Base-by-base conservation (phyloP, 2,797 vertebrate genomes). In the Centropyge bicolor region DNA sequence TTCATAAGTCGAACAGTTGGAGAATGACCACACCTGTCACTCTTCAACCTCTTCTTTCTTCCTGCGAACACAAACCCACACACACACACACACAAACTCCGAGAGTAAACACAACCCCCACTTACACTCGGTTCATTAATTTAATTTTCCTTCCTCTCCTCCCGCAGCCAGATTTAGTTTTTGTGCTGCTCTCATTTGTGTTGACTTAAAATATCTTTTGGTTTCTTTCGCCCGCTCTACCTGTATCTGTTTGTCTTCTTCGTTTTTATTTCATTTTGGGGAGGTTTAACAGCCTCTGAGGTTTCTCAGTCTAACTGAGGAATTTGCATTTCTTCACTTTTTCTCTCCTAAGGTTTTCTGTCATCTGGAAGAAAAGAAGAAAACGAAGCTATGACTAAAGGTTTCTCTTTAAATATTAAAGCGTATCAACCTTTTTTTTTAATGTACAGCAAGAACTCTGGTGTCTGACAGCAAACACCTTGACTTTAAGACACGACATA, bases 41-140 rank as follows among this genome's bases (percentile, higher is more conserved):
- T 78, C 63, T 67, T 57, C 24, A 70, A 55, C 52, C 24, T 84
- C 76, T 69, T 54, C 71, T 72, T 20, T 77, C 14, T n/a, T 38
- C 56, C 27, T 19, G 9, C 70, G 38, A 74, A 74, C 61, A 74
- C 65, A 74, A 71, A 67, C 67, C 24, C 49, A 36, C 55, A 63
- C 55, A 68, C 3, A 46, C 46, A 57, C 46, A 66, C 8, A 66
- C 57, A 61, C 45, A 68, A 7, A 64, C 43, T 49, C 8, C 17
- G 14, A 48, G n/a, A 60, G 65, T 72, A 65, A 88, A 77, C 68
- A 67, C 45, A 14, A 43, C 40, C 20, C 76, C 73, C 54, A 66
- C 82, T 55, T 59, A n/a, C n/a, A 31, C 41, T 22, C 2, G 0
- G 0, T 68, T 76, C 22, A 64, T 85, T 86, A 51, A 59, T 79